Percentiles rank a stretch among this genome's conserved stretches.
Evolutionary conservation across 2,113 vertebrate species (phyloP).

Genomic region (Pseudopipra pipra): DNA sequence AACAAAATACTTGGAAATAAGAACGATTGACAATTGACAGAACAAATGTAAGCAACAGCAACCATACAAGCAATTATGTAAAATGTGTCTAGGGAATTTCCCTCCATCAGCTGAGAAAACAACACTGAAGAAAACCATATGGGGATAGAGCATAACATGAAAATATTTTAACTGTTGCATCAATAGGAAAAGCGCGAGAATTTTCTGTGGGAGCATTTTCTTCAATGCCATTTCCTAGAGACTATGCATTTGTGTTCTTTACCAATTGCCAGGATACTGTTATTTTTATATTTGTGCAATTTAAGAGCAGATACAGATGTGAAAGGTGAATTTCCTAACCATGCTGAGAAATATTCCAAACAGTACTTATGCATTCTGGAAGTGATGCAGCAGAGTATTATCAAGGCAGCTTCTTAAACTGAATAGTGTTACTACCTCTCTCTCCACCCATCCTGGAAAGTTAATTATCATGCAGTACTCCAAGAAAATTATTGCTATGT

Average conservation of each 20-base stretch:
- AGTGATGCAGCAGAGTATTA: not conserved
- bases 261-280: not conserved
- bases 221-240: not conserved
- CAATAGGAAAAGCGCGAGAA: not conserved
- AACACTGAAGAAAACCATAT: conserved; percentile 16
- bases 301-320: not conserved
- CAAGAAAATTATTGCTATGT: not conserved
- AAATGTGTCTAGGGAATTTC: conserved; percentile 43
- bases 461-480: not conserved
- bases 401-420: not conserved
- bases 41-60: conserved; percentile 50
- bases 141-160: conserved; percentile 8
- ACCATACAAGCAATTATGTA: conserved; percentile 37
- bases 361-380: not conserved
- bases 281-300: not conserved
- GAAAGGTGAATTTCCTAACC: not conserved
- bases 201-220: not conserved
- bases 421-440: not conserved
- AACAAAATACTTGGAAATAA: conserved; percentile 23
- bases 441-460: not conserved
- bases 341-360: not conserved
- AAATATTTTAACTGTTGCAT: conserved; percentile 47
- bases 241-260: not conserved
- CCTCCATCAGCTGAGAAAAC: conserved; percentile 56
- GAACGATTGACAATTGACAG: conserved; percentile 34